Base-by-base conservation (phyloP, 2,113 vertebrate genomes). In the Chloropsis hardwickii region DNA sequence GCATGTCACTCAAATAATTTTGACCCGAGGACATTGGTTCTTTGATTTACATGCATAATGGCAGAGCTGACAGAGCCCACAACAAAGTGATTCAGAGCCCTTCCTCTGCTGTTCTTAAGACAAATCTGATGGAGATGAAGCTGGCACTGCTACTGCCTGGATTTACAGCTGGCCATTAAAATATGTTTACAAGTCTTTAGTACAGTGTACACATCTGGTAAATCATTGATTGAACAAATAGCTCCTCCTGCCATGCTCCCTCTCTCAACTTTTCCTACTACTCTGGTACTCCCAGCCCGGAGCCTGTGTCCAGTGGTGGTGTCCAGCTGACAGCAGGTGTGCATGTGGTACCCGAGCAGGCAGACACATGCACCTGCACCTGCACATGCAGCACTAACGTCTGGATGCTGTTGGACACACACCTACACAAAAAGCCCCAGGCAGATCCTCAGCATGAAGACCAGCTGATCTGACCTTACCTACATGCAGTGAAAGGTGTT, bases 131-230 rank as follows among this genome's bases (percentile, higher is more conserved):
- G 82, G 85, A 85, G 92, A 86, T 44, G 90, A 66, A 85, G 77
- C 81, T 89, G 88, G 77, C 82, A 65, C 65, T 64, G 94, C 87
- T 90, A 73, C 91, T 70, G 91, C 88, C 73, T 83, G 69, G 89
- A 96, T 97, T 97, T 97, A 95, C 82, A 82, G 76, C 86, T 74
- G 90, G 80, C 94, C 90, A 86, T 96, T 97, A 97, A 92, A 95
- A 90, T 28, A 72, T 95, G 95, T 96, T 96, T 93, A 93, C 92
- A 96, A 95, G 94, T 73, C 83, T 94, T 95, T 88, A 92, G 90
- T 72, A 78, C 88, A 89, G 61, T 90, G 79, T 86, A 94, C 74
- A 87, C 88, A 91, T 96, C 84, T 94, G 94, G 96, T 96, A 96
- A 97, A 97, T 95, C 94, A 96, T 91, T 92, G 92, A 88, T 60